phyloP scores from a whole-genome alignment of 2,888 invertebrate species.

The Onchidella celtica region DNA sequence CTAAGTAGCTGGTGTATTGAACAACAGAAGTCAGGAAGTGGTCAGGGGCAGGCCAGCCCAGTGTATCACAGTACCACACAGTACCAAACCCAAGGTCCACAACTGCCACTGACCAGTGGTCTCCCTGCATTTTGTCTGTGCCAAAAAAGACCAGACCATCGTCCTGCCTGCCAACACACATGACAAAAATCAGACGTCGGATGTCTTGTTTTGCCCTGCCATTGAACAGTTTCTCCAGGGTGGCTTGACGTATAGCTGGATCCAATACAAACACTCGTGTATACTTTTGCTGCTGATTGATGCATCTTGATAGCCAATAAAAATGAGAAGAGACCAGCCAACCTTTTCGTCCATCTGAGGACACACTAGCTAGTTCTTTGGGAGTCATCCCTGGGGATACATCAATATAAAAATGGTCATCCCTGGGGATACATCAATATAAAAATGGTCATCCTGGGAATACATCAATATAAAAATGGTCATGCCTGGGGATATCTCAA shows the following conservation, averaged over 20 bases:
- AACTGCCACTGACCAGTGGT: constrained; percentile 48
- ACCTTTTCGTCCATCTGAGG: constrained; percentile 47
- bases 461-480: no score
- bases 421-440: no score
- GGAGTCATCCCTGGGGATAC: constrained; percentile 40
- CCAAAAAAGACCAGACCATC: constrained; percentile 44
- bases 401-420: no score
- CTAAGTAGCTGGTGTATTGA: constrained; percentile 31
- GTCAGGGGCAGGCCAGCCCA: constrained; percentile 45
- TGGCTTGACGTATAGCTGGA: constrained; percentile 19
- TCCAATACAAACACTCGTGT: constrained; percentile 43
- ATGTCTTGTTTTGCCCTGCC: constrained; percentile 8
- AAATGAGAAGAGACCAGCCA: constrained; percentile 50
- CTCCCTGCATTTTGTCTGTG: constrained; percentile 43
- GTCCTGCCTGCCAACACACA: constrained; percentile 49
- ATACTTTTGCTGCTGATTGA: constrained; percentile 41
- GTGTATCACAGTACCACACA: constrained; percentile 43
- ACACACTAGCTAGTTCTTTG: constrained; percentile 39
- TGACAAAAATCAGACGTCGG: constrained; percentile 33
- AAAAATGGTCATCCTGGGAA: no score
- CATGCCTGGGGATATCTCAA: not conserved
- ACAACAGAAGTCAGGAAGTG: constrained; percentile 8
- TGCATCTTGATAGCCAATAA: constrained; percentile 45
- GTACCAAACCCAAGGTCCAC: constrained; percentile 20
- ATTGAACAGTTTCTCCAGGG: constrained; percentile 25